These are phyloP conservation scores for Eupithecia exiguata DNA, from an alignment of 2,888 invertebrate species.

Conservation along the genomic window DNA sequence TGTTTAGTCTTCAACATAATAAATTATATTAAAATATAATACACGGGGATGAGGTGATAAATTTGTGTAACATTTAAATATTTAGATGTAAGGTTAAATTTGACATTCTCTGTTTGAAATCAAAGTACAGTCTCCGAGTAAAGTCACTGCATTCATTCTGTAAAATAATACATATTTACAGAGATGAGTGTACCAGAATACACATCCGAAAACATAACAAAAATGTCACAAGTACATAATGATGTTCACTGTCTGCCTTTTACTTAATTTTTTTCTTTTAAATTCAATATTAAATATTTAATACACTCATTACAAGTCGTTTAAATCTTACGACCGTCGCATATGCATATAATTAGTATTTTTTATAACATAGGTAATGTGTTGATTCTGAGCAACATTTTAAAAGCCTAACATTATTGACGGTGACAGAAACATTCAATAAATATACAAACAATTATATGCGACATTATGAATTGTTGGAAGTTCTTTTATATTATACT, in stretches of 20 bases:
- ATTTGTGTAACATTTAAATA: background rate
- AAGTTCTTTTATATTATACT: background rate
- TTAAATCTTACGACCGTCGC: slow-evolving; percentile 51
- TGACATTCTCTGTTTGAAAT: slow-evolving; percentile 18
- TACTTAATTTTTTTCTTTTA: slow-evolving; percentile 52
- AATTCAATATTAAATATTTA: slow-evolving; percentile 63
- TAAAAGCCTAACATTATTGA: background rate
- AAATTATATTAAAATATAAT: background rate
- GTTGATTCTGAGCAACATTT: slow-evolving; percentile 10
- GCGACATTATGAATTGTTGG: background rate
- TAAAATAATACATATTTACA: slow-evolving; percentile 68
- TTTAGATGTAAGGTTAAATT: slow-evolving; percentile 36
- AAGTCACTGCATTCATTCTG: slow-evolving; percentile 66
- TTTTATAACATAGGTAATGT: slow-evolving; percentile 50
- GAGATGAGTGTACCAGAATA: slow-evolving; percentile 63
- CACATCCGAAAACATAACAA: slow-evolving; percentile 48
- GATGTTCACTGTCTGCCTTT: slow-evolving; percentile 61
- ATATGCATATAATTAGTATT: slow-evolving; percentile 51
- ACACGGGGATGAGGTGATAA: background rate
- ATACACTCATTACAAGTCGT: slow-evolving; percentile 64
- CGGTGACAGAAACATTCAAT: background rate
- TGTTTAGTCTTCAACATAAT: background rate
- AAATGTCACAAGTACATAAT: slow-evolving; percentile 54
- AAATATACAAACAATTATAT: background rate
- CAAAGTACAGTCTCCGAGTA: slow-evolving; percentile 2